Evolutionary conservation across 23 tunicate genomes (phyloP), one percentile per base, ranked within the genome.

Genomic region (Ascidia mentula): DNA sequence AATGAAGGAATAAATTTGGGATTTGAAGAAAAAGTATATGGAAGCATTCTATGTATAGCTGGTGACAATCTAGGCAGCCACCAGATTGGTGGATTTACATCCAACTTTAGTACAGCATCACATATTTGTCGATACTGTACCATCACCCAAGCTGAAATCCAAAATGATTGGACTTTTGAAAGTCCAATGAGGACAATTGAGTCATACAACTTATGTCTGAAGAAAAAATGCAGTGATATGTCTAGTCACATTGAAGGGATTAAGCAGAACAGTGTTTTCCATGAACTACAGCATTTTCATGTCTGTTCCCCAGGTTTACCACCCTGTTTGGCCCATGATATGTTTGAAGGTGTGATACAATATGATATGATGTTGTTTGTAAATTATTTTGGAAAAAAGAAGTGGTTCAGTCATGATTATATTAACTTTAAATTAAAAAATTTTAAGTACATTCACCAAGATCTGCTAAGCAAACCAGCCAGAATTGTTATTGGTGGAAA

Each of bases 21-120:
- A 22, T 46, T 82, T 32, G 86, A 46, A 31, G 20, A 24, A 33
- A 46, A 53, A 5, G 32, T 73, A 8, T 31, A 17, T 31, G 86
- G 86, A 1, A 82, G 40, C 33, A 45, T 82, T 31, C 20, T 59
- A 13, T 73, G 79, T 40, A 46, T 82, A 17, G 20, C 39, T 40
- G 86, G 86, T 42, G 90, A 86, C 80, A 86, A 86, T 60, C 60
- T 76, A 26, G 88, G 88, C 15, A 74, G 81, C 34, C 88, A 77
- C 34, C 32, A 59, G 71, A 22, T 84, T 59, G 88, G 88, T 7
- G 82, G 88, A 20, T 84, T 84, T 84, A 34, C 69, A 6, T 60
- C 72, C 2, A 84, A 77, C 65, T 84, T 84, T 37, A 84, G 74
- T 59, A 59, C 42, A 34, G 79, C 65, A 31, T 77, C 79, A 12